Conservation (phyloP, 2,888 invertebrate genomes). For the Drosophila borborema region DNA sequence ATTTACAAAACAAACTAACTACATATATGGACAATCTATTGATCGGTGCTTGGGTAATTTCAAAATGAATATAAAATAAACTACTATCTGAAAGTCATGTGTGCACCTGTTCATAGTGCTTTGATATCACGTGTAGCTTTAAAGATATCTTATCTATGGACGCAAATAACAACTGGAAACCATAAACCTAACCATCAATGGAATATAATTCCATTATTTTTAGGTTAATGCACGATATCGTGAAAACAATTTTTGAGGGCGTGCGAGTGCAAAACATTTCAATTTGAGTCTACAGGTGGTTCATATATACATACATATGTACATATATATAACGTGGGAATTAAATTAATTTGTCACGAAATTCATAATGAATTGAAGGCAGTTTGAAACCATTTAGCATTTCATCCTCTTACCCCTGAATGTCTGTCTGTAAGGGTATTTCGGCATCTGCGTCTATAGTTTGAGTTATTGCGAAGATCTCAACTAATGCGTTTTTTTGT, state of each 20-base stretch:
- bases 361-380: not conserved
- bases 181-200: constrained; percentile 46
- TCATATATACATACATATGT: not conserved
- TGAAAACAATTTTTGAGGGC: constrained; percentile 5
- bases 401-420: not conserved
- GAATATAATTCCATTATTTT: constrained; percentile 27
- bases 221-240: constrained; percentile 61
- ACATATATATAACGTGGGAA: not conserved
- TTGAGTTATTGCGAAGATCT: not conserved
- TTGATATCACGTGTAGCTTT: constrained; percentile 57
- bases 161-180: constrained; percentile 50
- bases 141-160: constrained; percentile 40
- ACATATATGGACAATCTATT: not conserved
- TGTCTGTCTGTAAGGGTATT: not conserved
- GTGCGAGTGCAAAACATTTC: constrained; percentile 35
- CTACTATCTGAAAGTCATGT: constrained; percentile 1
- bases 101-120: constrained; percentile 10
- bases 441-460: not conserved
- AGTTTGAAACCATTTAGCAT: not conserved
- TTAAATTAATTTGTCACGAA: not conserved
- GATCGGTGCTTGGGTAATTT: constrained; percentile 5
- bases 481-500: not conserved
- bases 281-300: not conserved
- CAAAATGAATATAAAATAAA: not conserved
- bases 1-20: constrained; percentile 1